Evolutionary conservation across 2,113 vertebrate species (phyloP).

Genomic region (Brachypteracias leptosomus): DNA sequence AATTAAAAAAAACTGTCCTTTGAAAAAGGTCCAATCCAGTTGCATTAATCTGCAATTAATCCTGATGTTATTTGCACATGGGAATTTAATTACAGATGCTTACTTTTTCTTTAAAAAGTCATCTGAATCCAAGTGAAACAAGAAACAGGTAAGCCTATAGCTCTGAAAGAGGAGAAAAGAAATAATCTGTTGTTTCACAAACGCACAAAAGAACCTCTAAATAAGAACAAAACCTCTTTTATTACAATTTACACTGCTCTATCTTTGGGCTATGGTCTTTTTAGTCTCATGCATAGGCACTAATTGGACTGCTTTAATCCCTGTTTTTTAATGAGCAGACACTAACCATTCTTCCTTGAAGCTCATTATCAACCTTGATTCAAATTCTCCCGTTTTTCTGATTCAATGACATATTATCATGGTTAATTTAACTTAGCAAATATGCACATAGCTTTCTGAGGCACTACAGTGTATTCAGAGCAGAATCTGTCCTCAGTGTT

Average conservation of each 20-base stretch:
- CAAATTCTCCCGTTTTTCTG: background rate
- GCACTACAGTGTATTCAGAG: background rate
- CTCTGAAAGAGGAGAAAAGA: background rate
- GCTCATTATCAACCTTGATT: constrained; percentile 41
- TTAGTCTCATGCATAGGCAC: background rate
- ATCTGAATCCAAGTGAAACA: background rate
- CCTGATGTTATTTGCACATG: background rate
- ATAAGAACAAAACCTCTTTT: constrained; percentile 36
- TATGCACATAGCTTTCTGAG: background rate
- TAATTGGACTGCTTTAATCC: constrained; percentile 40
- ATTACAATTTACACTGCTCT: background rate
- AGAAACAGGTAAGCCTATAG: background rate
- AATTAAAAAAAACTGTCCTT: background rate
- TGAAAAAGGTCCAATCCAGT: background rate
- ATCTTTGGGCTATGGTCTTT: background rate
- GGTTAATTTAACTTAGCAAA: constrained; percentile 40
- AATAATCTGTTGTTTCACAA: background rate
- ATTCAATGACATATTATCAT: background rate
- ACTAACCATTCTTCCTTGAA: background rate
- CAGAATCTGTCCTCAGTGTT: constrained; percentile 12
- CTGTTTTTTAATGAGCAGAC: constrained; percentile 45
- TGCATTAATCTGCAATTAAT: background rate
- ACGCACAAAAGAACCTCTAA: background rate
- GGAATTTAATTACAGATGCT: background rate
- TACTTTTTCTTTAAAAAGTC: background rate